Conservation (phyloP, 2,888 invertebrate genomes). For the Thalpophila matura region DNA sequence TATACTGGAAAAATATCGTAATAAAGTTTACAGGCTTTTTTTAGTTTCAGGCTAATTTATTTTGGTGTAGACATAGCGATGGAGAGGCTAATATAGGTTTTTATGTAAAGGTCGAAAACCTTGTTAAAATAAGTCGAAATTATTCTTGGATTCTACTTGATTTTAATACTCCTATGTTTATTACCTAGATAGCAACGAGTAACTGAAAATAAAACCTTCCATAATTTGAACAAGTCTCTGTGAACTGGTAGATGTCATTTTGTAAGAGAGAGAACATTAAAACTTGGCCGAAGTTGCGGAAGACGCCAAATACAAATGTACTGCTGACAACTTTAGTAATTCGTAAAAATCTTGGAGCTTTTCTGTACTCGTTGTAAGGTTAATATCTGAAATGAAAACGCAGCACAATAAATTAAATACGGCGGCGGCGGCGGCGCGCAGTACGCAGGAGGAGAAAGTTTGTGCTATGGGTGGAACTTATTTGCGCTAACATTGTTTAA, state of each 20-base stretch:
- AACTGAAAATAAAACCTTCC: slow-evolving; percentile 16
- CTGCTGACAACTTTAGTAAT: slow-evolving; percentile 40
- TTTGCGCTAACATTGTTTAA: slow-evolving; percentile 22
- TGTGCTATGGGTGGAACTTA: slow-evolving; percentile 5
- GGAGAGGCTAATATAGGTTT: neutral
- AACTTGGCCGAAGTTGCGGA: slow-evolving; percentile 16
- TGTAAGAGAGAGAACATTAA: slow-evolving; percentile 27
- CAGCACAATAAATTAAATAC: slow-evolving; percentile 47
- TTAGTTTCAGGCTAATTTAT: no score
- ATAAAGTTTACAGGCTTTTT: slow-evolving; percentile 9
- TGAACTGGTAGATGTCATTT: slow-evolving; percentile 22
- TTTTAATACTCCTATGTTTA: neutral
- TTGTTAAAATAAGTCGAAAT: no score
- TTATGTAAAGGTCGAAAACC: no score
- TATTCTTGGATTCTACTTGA: neutral
- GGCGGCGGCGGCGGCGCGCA: no score
- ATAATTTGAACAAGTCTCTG: neutral
- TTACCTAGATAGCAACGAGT: neutral
- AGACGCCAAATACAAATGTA: slow-evolving; percentile 31
- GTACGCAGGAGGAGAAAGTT: slow-evolving; percentile 16
- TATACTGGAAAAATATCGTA: slow-evolving; percentile 1
- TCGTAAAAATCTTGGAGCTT: slow-evolving; percentile 30
- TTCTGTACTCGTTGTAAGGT: slow-evolving; percentile 22
- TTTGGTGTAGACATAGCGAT: neutral
- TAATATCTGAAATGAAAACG: slow-evolving; percentile 47